A percentile compares a stretch with the other conserved stretches of the same genome.
phyloP scores from a whole-genome alignment of 2,797 vertebrate species.

The Sebastolobus altivelis region DNA sequence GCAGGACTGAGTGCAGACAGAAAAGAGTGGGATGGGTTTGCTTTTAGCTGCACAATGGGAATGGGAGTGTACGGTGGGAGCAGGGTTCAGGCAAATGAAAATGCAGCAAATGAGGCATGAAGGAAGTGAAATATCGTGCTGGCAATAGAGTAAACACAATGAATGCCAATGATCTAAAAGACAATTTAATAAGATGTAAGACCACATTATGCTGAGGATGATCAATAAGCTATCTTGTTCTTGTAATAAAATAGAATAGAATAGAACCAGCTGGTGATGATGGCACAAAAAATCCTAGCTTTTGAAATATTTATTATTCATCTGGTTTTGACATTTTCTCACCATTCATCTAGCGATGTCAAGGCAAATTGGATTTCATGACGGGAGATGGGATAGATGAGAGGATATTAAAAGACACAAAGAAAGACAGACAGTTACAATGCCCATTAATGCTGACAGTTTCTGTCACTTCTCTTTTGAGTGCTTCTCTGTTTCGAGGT shows the following conservation, averaged over 20 bases:
- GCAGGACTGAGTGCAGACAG: slow-evolving; percentile 37
- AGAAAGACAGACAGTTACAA: slow-evolving; percentile 42
- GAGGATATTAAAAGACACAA: slow-evolving; percentile 57
- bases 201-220: slow-evolving; percentile 17
- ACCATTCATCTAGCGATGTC: slow-evolving; percentile 51
- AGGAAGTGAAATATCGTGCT: slow-evolving; percentile 46
- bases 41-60: slow-evolving; percentile 21
- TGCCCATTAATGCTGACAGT: slow-evolving; percentile 57
- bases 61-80: slow-evolving; percentile 25
- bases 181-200: slow-evolving; percentile 39
- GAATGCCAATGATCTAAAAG: slow-evolving; percentile 50
- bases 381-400: slow-evolving; percentile 57
- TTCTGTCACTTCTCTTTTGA: slow-evolving; percentile 65
- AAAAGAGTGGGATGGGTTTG: slow-evolving; percentile 28
- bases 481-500: slow-evolving; percentile 53
- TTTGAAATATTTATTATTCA: slow-evolving; percentile 63
- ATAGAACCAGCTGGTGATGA: slow-evolving; percentile 5
- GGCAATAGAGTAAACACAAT: slow-evolving; percentile 57
- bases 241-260: neutral
- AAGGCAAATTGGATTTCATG: slow-evolving; percentile 62
- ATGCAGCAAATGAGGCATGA: slow-evolving; percentile 57
- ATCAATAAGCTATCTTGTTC: slow-evolving; percentile 42
- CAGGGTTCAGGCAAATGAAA: slow-evolving; percentile 54
- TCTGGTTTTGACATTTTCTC: slow-evolving; percentile 63
- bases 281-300: neutral